Evolutionary conservation across 2,888 invertebrate genomes (phyloP), one percentile per base, ranked within the genome.

Genomic region (Drosophila tanythrix): DNA sequence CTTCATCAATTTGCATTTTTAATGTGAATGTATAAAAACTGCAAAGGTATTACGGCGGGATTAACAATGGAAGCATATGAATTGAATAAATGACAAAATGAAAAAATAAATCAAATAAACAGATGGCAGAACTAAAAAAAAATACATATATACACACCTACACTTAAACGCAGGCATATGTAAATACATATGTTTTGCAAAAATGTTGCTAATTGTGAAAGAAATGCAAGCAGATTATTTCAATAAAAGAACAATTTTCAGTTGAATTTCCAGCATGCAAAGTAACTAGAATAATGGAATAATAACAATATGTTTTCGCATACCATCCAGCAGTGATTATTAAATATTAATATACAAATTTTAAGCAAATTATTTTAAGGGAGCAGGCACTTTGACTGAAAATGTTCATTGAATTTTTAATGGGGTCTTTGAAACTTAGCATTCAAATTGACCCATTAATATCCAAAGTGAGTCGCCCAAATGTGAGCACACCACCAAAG

Each of bases 401-500:
- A 57, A 43, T 27, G 50, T n/a, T 43, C 18, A 57, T 33, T 35
- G 46, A 36, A 27, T 36, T 50, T 43, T 57, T 51, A 35, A 63
- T 50, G 38, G 25, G 33, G 11, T 46, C 3, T 29, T n/a, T 40
- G 13, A 31, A 13, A 29, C 43, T 33, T 36, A 25, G 35, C 70
- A 48, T 53, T 75, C 58, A 60, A 79, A 79, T 70, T 58, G 71
- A 40, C 52, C 60, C 81, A 80, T 80, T 70, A 62, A 70, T 56
- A 76, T 35, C 56, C 38, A 38, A 65, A 36, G 57, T 58, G 53
- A 69, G 62, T 63, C 36, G 58, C 6, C 21, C 48, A 65, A 59
- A 60, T 36, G 50, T 59, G n/a, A 27, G 58, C 31, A 31, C 8
- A 15, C 6, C 29, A 50, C 11, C 18, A 51, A 43, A 56, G 60